These are phyloP conservation scores for Campylorhamphus procurvoides DNA, from an alignment of 2,113 vertebrate genomes.

Conservation along the genomic window DNA sequence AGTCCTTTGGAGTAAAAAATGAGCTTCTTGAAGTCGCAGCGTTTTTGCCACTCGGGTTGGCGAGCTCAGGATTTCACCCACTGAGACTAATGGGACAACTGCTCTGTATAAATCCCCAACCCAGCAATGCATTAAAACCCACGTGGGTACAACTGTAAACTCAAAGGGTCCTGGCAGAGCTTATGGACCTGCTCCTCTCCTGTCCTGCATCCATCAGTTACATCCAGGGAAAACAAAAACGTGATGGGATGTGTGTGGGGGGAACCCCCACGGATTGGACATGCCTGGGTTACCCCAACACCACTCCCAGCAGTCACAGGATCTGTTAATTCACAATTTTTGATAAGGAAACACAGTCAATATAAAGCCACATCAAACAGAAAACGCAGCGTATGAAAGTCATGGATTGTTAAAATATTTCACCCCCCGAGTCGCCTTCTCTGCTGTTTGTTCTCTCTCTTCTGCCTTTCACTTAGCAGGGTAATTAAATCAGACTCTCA, in stretches of 20 bases:
- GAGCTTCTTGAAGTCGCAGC: background rate
- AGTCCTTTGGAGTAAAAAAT: background rate
- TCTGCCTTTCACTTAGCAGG: slow-evolving; percentile 31
- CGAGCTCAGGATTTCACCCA: background rate
- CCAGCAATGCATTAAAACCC: background rate
- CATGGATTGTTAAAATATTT: background rate
- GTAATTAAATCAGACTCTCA: slow-evolving; percentile 51
- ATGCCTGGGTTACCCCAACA: background rate
- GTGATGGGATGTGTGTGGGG: background rate
- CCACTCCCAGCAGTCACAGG: background rate
- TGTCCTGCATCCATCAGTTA: background rate
- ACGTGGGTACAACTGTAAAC: fast-evolving
- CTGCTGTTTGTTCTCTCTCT: background rate
- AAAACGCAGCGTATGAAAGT: fast-evolving
- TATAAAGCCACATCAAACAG: background rate
- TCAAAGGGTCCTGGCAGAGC: background rate
- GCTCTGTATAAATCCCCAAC: background rate
- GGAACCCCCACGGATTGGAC: background rate
- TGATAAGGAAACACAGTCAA: background rate
- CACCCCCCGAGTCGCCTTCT: background rate
- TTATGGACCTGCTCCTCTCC: fast-evolving
- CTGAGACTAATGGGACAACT: background rate
- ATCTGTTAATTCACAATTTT: background rate
- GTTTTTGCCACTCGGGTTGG: background rate
- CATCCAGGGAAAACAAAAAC: fast-evolving